A percentile compares a stretch with the other conserved stretches of the same genome.
These are phyloP conservation scores for Streptopelia turtur DNA, from an alignment of 2,797 vertebrate genomes.

Conservation along the genomic window DNA sequence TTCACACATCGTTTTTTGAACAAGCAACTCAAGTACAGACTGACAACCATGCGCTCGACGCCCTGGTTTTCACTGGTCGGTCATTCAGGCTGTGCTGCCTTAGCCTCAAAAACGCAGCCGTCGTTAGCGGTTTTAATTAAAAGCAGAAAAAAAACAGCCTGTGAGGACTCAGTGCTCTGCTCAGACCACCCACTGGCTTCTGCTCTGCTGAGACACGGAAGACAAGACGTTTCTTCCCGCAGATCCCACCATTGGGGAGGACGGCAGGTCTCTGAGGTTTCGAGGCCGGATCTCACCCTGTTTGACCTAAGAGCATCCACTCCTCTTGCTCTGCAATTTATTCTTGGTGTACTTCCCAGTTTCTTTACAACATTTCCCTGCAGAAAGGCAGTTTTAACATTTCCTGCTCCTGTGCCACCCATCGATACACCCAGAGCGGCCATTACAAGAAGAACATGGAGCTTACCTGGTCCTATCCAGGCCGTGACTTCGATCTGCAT, in stretches of 20 bases:
- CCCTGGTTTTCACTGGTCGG: background rate
- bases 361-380: background rate
- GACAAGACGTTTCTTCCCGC: background rate
- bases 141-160: background rate
- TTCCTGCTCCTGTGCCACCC: background rate
- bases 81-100: background rate
- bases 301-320: background rate
- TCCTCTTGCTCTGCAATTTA: background rate
- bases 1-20: background rate
- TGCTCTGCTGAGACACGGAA: background rate
- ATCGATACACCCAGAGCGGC: rapidly evolving
- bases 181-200: background rate
- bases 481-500: slow-evolving; percentile 99
- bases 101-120: background rate
- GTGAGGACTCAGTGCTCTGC: background rate
- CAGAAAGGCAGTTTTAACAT: background rate
- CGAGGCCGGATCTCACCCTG: background rate
- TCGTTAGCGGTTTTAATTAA: background rate
- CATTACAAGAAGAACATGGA: background rate
- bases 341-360: background rate
- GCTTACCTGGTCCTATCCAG: slow-evolving; percentile 95
- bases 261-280: background rate
- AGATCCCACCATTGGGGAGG: background rate
- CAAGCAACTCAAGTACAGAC: background rate
- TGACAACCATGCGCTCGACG: background rate